Evolutionary conservation across 2,797 vertebrate species (phyloP), one percentile per base, ranked within the genome.

Genomic region (Gymnoscopelus microlampas): DNA sequence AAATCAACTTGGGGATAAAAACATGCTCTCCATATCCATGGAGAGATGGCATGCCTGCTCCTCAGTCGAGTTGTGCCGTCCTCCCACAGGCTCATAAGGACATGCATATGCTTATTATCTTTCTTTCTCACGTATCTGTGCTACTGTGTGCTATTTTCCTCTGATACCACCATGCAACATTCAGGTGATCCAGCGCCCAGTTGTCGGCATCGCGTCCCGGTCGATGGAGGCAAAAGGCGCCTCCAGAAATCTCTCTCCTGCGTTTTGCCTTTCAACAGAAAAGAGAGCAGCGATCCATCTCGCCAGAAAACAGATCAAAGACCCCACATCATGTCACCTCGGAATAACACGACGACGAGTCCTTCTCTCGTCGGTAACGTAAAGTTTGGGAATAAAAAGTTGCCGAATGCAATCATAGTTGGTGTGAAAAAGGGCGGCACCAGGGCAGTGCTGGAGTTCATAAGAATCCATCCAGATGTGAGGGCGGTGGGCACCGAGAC

Each of bases 341-440:
- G 88, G 79, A 91, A 88, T 63, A 86, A 90, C 32, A 89, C 89
- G 15, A 84, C 88, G 14, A 84, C 80, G 49, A 79, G 84, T 12
- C 78, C 86, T 0, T 74, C 82, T 2, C 79, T 87, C 54, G 87
- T 87, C 55, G 87, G 93, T 0, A 88, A 90, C 64, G 49, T 87
- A 2, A 93, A 92, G 89, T 94, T 93, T 44, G 93, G 93, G 58
- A 93, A 92, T 86, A 96, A 96, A 92, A 94, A 95, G 77, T 93
- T 97, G 35, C 96, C 96, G 4, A 94, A 94, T 32, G 96, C 96
- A 19, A 95, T 97, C 75, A 96, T 97, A 63, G 96, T 97, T 55
- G 96, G 96, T 4, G 96, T 97, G 72, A 97, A 97, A 71, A 97
- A 97, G 55, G 96, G 96, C 48, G 96, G 96, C 23, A 97, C 96